Base-by-base conservation (phyloP, 2,888 invertebrate genomes). In the Pterostichus niger region DNA sequence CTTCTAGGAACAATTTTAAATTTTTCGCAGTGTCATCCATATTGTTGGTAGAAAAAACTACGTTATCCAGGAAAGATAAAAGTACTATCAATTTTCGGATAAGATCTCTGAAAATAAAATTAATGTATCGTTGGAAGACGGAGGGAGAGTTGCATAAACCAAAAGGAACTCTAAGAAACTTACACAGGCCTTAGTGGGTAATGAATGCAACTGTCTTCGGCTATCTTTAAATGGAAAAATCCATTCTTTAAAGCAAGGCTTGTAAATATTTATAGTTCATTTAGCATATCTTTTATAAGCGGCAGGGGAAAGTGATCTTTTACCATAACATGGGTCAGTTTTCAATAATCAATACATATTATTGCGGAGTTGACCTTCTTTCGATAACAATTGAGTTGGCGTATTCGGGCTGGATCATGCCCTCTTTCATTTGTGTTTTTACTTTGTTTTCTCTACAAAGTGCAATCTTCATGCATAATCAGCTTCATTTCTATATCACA, bases 91-190 rank as follows among this genome's bases (percentile, higher is more conserved):
- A 4, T 46, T 46, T 46, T 46, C 4, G 9, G 9, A 46, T 46
- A 46, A 46, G 46, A 46, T 46, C 9, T 46, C 46, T 11, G 2
- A 46, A 4, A 46, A 11, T 2, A 4, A 11, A 11, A 46, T 46
- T 46, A 46, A 46, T 46, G n/a, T 46, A 46, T n/a, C 46, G 4
- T 46, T 46, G 46, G 46, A 46, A 46, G 46, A 46, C 46, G 46
- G 46, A 46, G n/a, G 10, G 4, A 4, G 46, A 46, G 46, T 46
- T 46, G n/a, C 46, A 46, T 46, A 46, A 46, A 46, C 46, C 46
- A 46, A 46, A 46, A 11, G 46, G 46, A 46, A 46, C 4, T 46
- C 46, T 46, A 46, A 11, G 46, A 11, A 46, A 46, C n/a, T 46
- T 4, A 46, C 4, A 46, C 46, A 2, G n/a, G n/a, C n/a, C 46